Percentiles rank a stretch among this genome's conserved stretches.
phyloP scores from a whole-genome alignment of 2,888 invertebrate species.

The Metellina segmentata region DNA sequence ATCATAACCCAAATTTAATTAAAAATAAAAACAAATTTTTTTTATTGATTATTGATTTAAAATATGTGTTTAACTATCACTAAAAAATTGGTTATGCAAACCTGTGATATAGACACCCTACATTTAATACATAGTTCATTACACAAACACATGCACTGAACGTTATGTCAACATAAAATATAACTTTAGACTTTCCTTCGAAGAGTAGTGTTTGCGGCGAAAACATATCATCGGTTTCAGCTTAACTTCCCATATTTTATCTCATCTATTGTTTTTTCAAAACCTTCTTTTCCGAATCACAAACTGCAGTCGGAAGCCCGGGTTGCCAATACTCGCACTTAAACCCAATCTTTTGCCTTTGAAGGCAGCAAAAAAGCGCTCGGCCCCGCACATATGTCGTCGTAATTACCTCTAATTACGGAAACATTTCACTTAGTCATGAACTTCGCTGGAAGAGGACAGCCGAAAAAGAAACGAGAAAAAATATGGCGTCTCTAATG shows the following conservation, averaged over 20 bases:
- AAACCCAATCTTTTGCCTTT: slow-evolving; percentile 30
- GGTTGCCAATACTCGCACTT: slow-evolving; percentile 33
- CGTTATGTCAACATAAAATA: too few relatives aligned
- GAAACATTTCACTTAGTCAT: slow-evolving; percentile 58
- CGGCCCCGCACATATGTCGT: slow-evolving; percentile 28
- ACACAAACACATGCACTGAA: too few relatives aligned
- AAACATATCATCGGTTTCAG: neutral
- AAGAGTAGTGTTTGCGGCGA: neutral
- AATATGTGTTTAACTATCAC: too few relatives aligned
- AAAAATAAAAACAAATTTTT: too few relatives aligned
- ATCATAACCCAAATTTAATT: too few relatives aligned
- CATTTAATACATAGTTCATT: too few relatives aligned
- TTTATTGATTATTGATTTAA: too few relatives aligned
- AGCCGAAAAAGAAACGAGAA: neutral
- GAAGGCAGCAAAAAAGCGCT: slow-evolving; percentile 18
- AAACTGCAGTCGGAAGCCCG: slow-evolving; percentile 1
- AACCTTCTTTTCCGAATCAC: neutral
- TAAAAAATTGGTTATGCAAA: too few relatives aligned
- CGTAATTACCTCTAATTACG: slow-evolving; percentile 62
- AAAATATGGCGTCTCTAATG: slow-evolving; percentile 51
- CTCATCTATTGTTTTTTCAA: neutral
- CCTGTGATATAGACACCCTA: too few relatives aligned
- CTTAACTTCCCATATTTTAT: slow-evolving; percentile 12
- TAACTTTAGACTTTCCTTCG: too few relatives aligned
- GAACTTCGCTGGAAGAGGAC: slow-evolving; percentile 36